These are phyloP conservation scores for Pandemis heparana DNA, from an alignment of 2,888 invertebrate species.

Conservation along the genomic window DNA sequence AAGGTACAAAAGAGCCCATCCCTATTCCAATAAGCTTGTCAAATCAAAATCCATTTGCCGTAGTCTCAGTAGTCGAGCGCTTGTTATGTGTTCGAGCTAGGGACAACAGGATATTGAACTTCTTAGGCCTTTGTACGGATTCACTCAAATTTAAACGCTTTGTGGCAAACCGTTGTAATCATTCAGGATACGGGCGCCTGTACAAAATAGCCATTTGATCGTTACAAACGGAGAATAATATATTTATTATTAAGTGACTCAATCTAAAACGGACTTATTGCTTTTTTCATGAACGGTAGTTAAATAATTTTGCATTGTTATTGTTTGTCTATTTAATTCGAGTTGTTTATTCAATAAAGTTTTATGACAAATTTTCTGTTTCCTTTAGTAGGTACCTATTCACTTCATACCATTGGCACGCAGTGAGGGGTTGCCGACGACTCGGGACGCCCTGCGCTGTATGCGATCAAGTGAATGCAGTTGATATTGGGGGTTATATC, in stretches of 20 bases:
- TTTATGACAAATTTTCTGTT: too few relatives aligned
- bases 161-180: slow-evolving; percentile 36
- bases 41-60: slow-evolving; percentile 40
- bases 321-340: too few relatives aligned
- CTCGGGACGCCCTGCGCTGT: too few relatives aligned
- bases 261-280: not conserved
- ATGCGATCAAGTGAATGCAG: too few relatives aligned
- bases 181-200: slow-evolving; percentile 21
- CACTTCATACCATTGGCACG: too few relatives aligned
- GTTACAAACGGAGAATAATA: slow-evolving; percentile 14
- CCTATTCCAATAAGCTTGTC: slow-evolving; percentile 36
- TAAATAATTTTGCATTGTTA: too few relatives aligned
- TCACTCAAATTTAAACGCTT: slow-evolving; percentile 41
- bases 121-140: slow-evolving; percentile 40
- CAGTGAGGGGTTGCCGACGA: too few relatives aligned
- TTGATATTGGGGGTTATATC: too few relatives aligned
- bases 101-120: slow-evolving; percentile 43
- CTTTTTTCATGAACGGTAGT: too few relatives aligned
- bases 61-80: slow-evolving; percentile 24
- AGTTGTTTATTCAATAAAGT: too few relatives aligned
- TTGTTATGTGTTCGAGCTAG: slow-evolving; percentile 24
- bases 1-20: slow-evolving; percentile 30
- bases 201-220: slow-evolving; percentile 18
- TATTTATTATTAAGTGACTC: not conserved
- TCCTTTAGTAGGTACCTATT: too few relatives aligned